Percentiles rank a stretch among this genome's conserved stretches.
phyloP scores from a whole-genome alignment of 2,797 vertebrate species.

The Malacoctenus gilli region DNA sequence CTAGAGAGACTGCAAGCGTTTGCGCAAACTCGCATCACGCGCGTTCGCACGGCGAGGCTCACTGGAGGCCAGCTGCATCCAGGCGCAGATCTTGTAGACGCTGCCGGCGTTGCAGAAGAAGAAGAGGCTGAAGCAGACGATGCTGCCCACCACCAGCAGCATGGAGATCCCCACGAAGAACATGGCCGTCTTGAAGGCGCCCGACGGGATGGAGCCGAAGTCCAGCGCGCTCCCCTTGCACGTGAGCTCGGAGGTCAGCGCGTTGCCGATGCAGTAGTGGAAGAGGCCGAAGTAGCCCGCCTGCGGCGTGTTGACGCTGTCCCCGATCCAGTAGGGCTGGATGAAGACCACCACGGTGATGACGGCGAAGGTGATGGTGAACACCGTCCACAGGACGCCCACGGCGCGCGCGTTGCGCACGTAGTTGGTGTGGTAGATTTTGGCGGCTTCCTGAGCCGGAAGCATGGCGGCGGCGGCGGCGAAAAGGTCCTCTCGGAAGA shows the following conservation, averaged over 20 bases:
- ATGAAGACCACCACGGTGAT: slow-evolving; percentile 95
- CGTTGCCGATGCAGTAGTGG: slow-evolving; percentile 96
- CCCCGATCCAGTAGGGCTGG: slow-evolving; percentile 98
- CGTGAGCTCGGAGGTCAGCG: slow-evolving; percentile 93
- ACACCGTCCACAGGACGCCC: slow-evolving; percentile 94
- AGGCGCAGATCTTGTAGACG: slow-evolving; percentile 97
- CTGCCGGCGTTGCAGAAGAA: slow-evolving; percentile 96
- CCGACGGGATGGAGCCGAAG: slow-evolving; percentile 94
- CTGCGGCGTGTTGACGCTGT: slow-evolving; percentile 95
- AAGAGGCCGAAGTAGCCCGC: slow-evolving; percentile 97
- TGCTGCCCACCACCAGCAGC: slow-evolving; percentile 92
- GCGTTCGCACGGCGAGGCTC: too few species aligned
- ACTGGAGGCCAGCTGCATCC: slow-evolving; percentile 98
- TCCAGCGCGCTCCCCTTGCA: slow-evolving; percentile 95
- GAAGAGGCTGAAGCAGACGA: slow-evolving; percentile 94
- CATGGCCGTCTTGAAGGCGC: slow-evolving; percentile 97
- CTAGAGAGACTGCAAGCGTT: too few species aligned
- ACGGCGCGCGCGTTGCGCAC: slow-evolving; percentile 93
- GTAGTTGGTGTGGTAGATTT: slow-evolving; percentile 98
- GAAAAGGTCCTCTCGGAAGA: not conserved
- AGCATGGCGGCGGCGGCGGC: slow-evolving; percentile 80
- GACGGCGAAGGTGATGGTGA: slow-evolving; percentile 94
- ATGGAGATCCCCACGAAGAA: slow-evolving; percentile 96
- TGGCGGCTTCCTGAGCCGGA: slow-evolving; percentile 93
- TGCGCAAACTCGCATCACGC: too few species aligned